Base-by-base conservation (phyloP, 2,888 invertebrate species). In the Beris morrisii region DNA sequence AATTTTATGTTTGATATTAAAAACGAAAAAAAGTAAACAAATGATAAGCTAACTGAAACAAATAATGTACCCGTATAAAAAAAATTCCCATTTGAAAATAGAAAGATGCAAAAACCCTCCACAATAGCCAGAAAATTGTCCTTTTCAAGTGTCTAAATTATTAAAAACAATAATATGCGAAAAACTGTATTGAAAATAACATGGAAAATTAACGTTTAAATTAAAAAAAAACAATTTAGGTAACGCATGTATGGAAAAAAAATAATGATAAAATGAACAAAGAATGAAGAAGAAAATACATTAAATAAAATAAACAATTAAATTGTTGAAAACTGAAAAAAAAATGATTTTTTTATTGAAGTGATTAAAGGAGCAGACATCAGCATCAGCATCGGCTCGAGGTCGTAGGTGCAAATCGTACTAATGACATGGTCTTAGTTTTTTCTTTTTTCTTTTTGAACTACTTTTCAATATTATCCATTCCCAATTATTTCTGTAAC, bases 21-120 rank as follows among this genome's bases (percentile, higher is more conserved):
- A 61, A 28, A 65, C 66, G 71, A 70, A 71, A 71, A 64, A 22
- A 9, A 11, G 48, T 44, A 56, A 32, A 59, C 46, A 61, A 61
- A 43, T 50, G 57, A 65, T 72, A 72, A 72, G 72, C 75, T 69
- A 52, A 31, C n/a, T 56, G 44, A 66, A 63, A 22, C 32, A 54
- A 50, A 13, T 45, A 44, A 45, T 32, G 52, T 54, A 46, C 65
- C 52, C 46, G 13, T 63, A 32, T 46, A 55, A 31, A 22, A 61
- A 3, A 38, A 38, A 3, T 55, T 64, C 65, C 64, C 61, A 69
- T 70, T 70, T 69, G 65, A 64, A 69, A 69, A 69, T 56, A 67
- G 64, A 66, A 38, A 64, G 61, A 67, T 59, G 5, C 44, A 61
- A 61, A 64, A 50, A 56, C 48, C 7, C 44, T 50, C 50, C 64